These are phyloP conservation scores for Erythrocercus mccallii DNA, from an alignment of 2,113 vertebrate species.

Conservation along the genomic window DNA sequence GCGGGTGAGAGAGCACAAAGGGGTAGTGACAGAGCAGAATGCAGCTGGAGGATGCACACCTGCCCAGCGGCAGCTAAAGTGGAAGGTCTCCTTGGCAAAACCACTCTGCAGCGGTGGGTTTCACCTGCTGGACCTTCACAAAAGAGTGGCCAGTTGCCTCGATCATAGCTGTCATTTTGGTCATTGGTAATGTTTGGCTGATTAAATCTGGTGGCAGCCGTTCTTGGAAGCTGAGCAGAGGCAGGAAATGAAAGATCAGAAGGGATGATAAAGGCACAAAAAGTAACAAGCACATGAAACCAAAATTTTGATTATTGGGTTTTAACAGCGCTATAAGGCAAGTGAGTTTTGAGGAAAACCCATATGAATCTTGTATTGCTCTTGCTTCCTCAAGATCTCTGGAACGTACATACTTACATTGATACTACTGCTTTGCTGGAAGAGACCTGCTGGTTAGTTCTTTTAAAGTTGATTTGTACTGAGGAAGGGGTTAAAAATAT, in stretches of 20 bases:
- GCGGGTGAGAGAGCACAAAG: background rate
- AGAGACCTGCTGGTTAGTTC: background rate
- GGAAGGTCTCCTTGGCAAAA: background rate
- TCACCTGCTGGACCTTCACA: background rate
- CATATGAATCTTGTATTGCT: background rate
- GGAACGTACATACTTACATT: accelerated
- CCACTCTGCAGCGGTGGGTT: background rate
- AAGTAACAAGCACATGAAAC: background rate
- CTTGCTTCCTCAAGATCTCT: background rate
- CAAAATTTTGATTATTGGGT: background rate
- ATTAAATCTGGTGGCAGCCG: background rate
- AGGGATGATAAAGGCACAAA: background rate
- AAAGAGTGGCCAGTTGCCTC: background rate
- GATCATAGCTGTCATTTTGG: background rate
- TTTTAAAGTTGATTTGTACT: background rate
- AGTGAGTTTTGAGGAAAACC: background rate
- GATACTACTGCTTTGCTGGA: background rate
- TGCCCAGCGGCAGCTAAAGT: background rate
- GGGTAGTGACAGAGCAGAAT: background rate
- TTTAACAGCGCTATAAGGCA: background rate
- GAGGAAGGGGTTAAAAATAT: background rate
- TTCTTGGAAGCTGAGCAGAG: background rate
- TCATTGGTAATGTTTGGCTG: background rate
- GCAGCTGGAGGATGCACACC: background rate
- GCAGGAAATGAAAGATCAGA: background rate